Evolutionary conservation across 2,113 vertebrate species (phyloP), one percentile per base, ranked within the genome.

Genomic region (Ptychochromis oligacanthus): DNA sequence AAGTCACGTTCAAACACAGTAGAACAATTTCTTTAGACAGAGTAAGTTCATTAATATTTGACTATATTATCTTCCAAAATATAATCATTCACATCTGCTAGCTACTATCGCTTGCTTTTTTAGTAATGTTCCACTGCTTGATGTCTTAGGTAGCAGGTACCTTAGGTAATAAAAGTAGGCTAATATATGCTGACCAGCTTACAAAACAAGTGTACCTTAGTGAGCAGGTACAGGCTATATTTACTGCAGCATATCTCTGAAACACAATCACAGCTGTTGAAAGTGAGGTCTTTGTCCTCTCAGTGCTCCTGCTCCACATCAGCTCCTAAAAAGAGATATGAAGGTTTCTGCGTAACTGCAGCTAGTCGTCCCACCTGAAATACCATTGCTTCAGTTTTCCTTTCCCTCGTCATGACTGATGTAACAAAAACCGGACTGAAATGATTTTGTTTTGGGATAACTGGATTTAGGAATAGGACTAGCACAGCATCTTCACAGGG

Each of bases 361-460:
- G 38, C 62, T n/a, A n/a, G n/a, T n/a, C n/a, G n/a, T n/a, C 13
- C 13, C 2, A 43, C 36, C 62, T 65, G 36, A 65, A 24, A 43
- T 10, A 17, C 3, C 36, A 65, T n/a, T 65, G n/a, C 7, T 2
- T 0, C 1, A 43, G 62, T 43, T 43, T 43, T 65, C 2, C 62
- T 10, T 26, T 26, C 56, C 38, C 34, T 62, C 60, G n/a, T 22
- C 60, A 0, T 0, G 31, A 38, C 60, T 22, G 20, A n/a, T 38
- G 34, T 2, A 64, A 40, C 61, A 14, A 1, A 64, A 64, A 2
- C 28, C 28, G 4, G 28, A 31, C 14, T 17, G 43, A 49, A 49
- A 49, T 17, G 14, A 49, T 49, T 46, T 15, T 14, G 43, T 62
- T 14, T 22, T 34, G 61, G 34, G 34, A 38, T n/a, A n/a, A 62